Evolutionary conservation across 2,888 invertebrate genomes (phyloP), one percentile per base, ranked within the genome.

Genomic region (Drosophila monieri): DNA sequence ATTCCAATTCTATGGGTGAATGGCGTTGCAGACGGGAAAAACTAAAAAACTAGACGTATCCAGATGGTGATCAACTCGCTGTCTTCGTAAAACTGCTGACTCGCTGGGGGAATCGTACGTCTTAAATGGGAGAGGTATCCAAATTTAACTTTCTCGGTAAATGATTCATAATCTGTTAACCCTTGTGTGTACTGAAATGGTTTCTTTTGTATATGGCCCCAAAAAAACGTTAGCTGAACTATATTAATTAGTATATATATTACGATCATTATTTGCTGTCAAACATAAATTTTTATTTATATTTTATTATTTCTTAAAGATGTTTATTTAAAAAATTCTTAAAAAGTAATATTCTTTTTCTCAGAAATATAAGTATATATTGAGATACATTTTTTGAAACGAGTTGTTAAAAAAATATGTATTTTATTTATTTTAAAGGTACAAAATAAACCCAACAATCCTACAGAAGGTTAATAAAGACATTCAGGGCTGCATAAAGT

Each of bases 71-170:
- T 58, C 61, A 66, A 49, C 46, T 58, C 54, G 69, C 76, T 59
- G 74, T 56, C 54, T 59, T 46, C 30, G 30, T 56, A 74, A 74
- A 81, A 81, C 71, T 85, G 80, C 85, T 85, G 83, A 79, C 76
- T 77, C 79, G 79, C 62, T 54, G 48, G 68, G 47, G 47, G 49
- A 69, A 80, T 59, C 39, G 59, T 76, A 67, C 85, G 76, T 70
- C 76, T 77, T 69, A 61, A 81, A 81, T 76, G 83, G 76, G 59
- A 79, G 85, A 81, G 66, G 79, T 74, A 81, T 81, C 80, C 80
- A 81, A 85, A 81, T 70, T 72, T 81, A 81, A 76, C 85, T 81
- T 81, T 77, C 67, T 71, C 51, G 64, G 52, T 67, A 79, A 79
- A 79, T 81, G 80, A 81, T 74, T 81, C 80, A 81, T 83, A 66